A percentile compares a stretch with the other conserved stretches of the same genome.
Conservation (phyloP, 2,797 vertebrate genomes). For the Cyclura pinguis region DNA sequence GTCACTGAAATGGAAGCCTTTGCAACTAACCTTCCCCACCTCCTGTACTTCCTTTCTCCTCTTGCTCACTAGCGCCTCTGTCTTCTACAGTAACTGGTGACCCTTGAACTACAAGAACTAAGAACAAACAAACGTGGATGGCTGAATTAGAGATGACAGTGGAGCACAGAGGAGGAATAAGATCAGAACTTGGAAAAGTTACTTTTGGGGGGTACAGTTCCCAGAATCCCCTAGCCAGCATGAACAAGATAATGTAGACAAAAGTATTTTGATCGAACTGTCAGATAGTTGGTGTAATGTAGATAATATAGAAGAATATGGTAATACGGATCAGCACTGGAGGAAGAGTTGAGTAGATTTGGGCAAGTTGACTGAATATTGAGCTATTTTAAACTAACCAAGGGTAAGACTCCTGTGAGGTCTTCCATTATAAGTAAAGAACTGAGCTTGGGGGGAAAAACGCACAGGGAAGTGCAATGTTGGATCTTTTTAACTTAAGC, state of each 20-base stretch:
- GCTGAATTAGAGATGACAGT: too few species aligned
- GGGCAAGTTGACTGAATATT: neutral
- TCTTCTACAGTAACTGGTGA: neutral
- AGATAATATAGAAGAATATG: neutral
- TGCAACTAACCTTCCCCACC: too few species aligned
- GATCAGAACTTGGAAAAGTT: too few species aligned
- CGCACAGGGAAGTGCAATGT: neutral
- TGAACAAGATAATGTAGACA: neutral
- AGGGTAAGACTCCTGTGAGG: neutral
- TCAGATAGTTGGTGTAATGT: neutral
- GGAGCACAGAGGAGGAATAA: too few species aligned
- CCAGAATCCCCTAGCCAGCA: too few species aligned
- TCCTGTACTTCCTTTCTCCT: neutral
- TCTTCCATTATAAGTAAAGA: slow-evolving; percentile 3
- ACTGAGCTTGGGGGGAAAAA: neutral
- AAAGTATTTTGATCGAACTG: neutral
- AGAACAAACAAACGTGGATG: too few species aligned
- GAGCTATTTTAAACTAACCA: neutral
- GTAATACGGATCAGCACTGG: neutral
- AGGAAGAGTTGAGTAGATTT: neutral
- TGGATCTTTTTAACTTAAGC: slow-evolving; percentile 4
- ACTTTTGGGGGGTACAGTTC: too few species aligned
- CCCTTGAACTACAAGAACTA: too few species aligned
- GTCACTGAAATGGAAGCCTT: neutral
- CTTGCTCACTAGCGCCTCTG: neutral